Percentiles rank a stretch among this genome's conserved stretches.
Evolutionary conservation across 2,888 invertebrate species (phyloP).

Genomic region (Homarus gammarus): DNA sequence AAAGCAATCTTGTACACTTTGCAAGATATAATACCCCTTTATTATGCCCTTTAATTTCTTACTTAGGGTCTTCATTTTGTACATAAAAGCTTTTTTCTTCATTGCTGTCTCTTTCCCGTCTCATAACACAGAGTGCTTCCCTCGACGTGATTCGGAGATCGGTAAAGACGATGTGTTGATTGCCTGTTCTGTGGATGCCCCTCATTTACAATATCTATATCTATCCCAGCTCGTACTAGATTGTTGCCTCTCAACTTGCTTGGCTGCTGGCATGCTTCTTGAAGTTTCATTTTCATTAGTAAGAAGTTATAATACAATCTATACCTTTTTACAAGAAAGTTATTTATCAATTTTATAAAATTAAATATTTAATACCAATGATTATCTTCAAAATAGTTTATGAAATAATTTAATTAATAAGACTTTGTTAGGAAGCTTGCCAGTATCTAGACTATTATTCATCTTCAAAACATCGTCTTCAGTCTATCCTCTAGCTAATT

Average conservation of each 20-base stretch:
- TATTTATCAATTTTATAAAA: too few relatives aligned
- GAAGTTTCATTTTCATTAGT: not conserved
- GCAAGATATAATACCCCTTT: constrained; percentile 6
- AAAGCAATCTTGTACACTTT: not conserved
- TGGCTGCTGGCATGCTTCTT: constrained; percentile 1
- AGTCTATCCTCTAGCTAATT: not conserved
- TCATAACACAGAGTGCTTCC: constrained; percentile 75
- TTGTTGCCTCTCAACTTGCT: constrained; percentile 18
- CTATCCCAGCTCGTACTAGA: constrained; percentile 29
- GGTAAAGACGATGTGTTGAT: constrained; percentile 71
- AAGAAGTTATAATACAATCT: not conserved
- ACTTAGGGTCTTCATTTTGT: constrained; percentile 46
- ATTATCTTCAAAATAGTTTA: too few relatives aligned
- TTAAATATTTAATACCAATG: too few relatives aligned
- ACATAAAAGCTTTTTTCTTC: constrained; percentile 37
- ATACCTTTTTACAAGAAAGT: too few relatives aligned
- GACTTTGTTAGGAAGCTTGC: not conserved
- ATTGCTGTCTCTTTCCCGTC: constrained; percentile 52
- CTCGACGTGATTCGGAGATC: constrained; percentile 75
- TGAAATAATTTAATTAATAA: too few relatives aligned
- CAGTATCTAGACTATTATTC: constrained; percentile 3
- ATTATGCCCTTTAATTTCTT: constrained; percentile 28
- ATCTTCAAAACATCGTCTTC: not conserved
- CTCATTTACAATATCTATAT: constrained; percentile 7
- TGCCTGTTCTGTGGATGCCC: constrained; percentile 63